Base-by-base conservation (phyloP, 2,888 invertebrate genomes). In the Limnephilus auricula region DNA sequence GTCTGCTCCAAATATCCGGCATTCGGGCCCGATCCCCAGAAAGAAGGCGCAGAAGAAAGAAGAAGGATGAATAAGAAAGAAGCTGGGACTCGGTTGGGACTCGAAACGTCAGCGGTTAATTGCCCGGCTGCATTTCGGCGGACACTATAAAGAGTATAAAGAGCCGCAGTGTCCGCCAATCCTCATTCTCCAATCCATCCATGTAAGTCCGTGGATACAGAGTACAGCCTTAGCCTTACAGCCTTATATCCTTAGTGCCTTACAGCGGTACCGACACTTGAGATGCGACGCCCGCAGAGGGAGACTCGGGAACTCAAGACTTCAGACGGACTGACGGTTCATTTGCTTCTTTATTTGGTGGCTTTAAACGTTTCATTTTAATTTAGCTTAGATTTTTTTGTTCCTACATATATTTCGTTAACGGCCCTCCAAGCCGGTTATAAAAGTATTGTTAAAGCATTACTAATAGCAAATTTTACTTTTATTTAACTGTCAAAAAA, bases 61-160 rank as follows among this genome's bases (percentile, higher is more conserved):
- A 80, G 80, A 31, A 13, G 80, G 32, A 31, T 15, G 80, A 31
- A 31, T 31, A 32, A 80, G 80, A 32, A 31, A 31, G 80, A 32
- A 32, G 32, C 30, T 32, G 30, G 30, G 30, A 31, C 31, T 25
- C 37, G 83, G 37, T 37, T 31, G 32, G n/a, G n/a, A 34, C 12
- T 45, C 45, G 84, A 84, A 90, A 90, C 65, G 90, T 90, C 90
- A 84, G 50, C 90, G 45, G 82, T 84, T 90, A 90, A 90, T 90
- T 90, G 84, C 90, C 90, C 30, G 45, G 90, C 30, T 90, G 84
- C 32, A 90, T 90, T 90, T 83, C 90, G 50, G 80, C 25, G 78
- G 78, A 32, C 31, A 32, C 37, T 34, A n/a, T 82, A 90, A 90
- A 84, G 82, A 15, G 65, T 34, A 13, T 82, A 90, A 90, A 65